phyloP scores from a whole-genome alignment of 1,140 invertebrate genomes.

The Trichogramma pretiosum region DNA sequence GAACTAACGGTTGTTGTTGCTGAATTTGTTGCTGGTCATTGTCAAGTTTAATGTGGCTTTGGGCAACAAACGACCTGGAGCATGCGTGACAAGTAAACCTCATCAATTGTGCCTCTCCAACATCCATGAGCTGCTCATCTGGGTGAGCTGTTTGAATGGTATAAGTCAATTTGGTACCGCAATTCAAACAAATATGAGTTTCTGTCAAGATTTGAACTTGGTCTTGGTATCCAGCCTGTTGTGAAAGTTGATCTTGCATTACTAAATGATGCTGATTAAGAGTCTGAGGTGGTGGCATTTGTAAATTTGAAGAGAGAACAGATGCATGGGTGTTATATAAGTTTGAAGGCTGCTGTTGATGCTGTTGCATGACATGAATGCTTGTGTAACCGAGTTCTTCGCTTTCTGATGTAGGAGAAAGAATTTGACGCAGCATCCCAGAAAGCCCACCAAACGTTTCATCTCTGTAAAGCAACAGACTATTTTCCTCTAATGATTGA shows the following conservation, averaged over 20 bases:
- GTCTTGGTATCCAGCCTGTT: constrained; percentile 26
- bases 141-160: constrained; percentile 34
- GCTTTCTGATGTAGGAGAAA: constrained; percentile 38
- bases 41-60: constrained; percentile 36
- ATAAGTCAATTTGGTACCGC: constrained; percentile 40
- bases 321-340: constrained; percentile 34
- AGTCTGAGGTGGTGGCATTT: constrained; percentile 23
- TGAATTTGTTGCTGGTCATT: constrained; percentile 20
- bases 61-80: constrained; percentile 29
- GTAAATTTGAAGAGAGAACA: constrained; percentile 30
- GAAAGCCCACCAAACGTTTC: constrained; percentile 42
- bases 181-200: constrained; percentile 35
- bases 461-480: constrained; percentile 44
- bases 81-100: constrained; percentile 36
- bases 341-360: constrained; percentile 18
- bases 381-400: constrained; percentile 25
- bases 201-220: constrained; percentile 34
- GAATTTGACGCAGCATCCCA: constrained; percentile 43
- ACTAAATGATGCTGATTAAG: constrained; percentile 14
- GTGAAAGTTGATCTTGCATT: constrained; percentile 19
- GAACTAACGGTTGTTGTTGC: too few relatives aligned
- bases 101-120: constrained; percentile 22
- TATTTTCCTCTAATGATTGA: constrained; percentile 13
- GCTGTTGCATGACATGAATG: constrained; percentile 31
- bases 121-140: constrained; percentile 20